phyloP scores from a whole-genome alignment of 2,797 vertebrate genomes.

The Uromys caudimaculatus region DNA sequence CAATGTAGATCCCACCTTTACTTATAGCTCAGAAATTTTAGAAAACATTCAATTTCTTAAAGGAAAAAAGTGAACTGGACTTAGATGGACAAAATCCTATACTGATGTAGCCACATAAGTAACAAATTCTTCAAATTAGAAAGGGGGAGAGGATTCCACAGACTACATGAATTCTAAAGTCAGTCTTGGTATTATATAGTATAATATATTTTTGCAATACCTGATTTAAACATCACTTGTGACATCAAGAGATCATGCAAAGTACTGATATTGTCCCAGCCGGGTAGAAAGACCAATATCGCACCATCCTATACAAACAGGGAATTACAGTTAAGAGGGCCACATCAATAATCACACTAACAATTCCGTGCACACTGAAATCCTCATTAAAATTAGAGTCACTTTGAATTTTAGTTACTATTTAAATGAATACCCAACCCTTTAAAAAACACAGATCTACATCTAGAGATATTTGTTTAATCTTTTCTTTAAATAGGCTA shows the following conservation, averaged over 20 bases:
- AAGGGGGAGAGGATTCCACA: not conserved
- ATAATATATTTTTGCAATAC: slow-evolving; percentile 83
- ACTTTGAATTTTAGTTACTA: not conserved
- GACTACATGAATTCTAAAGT: not conserved
- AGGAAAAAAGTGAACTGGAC: not conserved
- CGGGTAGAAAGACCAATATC: slow-evolving; percentile 97
- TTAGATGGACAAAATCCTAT: not conserved
- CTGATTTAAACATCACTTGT: slow-evolving; percentile 98
- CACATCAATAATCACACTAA: not conserved
- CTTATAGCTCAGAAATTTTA: not conserved
- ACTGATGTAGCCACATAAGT: not conserved
- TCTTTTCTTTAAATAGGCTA: slow-evolving; percentile 13
- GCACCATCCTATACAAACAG: slow-evolving; percentile 93
- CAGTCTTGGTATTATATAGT: not conserved
- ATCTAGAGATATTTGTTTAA: slow-evolving; percentile 25
- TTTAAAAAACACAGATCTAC: slow-evolving; percentile 44
- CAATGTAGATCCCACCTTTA: not conserved
- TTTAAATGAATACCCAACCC: not conserved
- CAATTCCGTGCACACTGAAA: not conserved
- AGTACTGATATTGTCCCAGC: slow-evolving; percentile 98
- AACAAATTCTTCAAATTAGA: not conserved
- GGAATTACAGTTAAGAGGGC: slow-evolving; percentile 40
- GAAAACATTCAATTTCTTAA: not conserved
- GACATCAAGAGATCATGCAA: slow-evolving; percentile 95
- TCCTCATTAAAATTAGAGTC: slow-evolving; percentile 26